Percentiles rank a stretch among this genome's conserved stretches.
Conservation (phyloP, 2,888 invertebrate genomes). For the Drepana falcataria region DNA sequence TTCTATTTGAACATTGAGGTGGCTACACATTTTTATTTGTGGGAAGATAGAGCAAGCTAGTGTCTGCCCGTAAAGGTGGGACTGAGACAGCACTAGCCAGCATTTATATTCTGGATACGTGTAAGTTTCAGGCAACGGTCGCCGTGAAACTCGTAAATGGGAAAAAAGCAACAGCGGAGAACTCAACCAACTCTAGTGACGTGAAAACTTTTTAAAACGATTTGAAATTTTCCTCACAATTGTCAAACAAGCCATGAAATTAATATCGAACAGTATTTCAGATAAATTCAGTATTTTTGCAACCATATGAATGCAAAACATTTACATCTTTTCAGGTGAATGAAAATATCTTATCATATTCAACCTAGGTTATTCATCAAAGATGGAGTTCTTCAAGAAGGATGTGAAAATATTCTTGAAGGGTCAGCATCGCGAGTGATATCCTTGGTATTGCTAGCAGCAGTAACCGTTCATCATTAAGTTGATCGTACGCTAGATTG, state of each 20-base stretch:
- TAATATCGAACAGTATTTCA: slow-evolving; percentile 4
- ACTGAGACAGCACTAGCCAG: slow-evolving; percentile 52
- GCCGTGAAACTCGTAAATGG: slow-evolving; percentile 79
- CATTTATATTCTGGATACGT: slow-evolving; percentile 79
- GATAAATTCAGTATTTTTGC: too few relatives aligned
- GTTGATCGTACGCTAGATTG: too few relatives aligned
- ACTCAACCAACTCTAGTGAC: slow-evolving; percentile 71
- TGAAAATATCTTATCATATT: too few relatives aligned
- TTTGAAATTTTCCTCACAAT: slow-evolving; percentile 18
- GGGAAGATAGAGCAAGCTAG: slow-evolving; percentile 52
- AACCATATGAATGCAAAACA: too few relatives aligned
- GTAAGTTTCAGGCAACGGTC: slow-evolving; percentile 79
- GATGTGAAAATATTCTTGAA: too few relatives aligned
- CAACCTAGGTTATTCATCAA: too few relatives aligned
- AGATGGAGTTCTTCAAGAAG: too few relatives aligned
- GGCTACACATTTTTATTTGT: slow-evolving; percentile 76
- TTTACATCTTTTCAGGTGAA: too few relatives aligned
- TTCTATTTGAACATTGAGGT: slow-evolving; percentile 69
- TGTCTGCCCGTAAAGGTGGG: slow-evolving; percentile 27
- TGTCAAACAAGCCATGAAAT: slow-evolving; percentile 5
- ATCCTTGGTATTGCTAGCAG: too few relatives aligned
- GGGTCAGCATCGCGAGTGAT: too few relatives aligned
- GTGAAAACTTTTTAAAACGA: slow-evolving; percentile 44
- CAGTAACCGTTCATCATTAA: too few relatives aligned
- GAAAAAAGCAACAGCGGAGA: slow-evolving; percentile 78